Evolutionary conservation across 2,113 vertebrate species (phyloP).

Genomic region (Paratilapia polleni): DNA sequence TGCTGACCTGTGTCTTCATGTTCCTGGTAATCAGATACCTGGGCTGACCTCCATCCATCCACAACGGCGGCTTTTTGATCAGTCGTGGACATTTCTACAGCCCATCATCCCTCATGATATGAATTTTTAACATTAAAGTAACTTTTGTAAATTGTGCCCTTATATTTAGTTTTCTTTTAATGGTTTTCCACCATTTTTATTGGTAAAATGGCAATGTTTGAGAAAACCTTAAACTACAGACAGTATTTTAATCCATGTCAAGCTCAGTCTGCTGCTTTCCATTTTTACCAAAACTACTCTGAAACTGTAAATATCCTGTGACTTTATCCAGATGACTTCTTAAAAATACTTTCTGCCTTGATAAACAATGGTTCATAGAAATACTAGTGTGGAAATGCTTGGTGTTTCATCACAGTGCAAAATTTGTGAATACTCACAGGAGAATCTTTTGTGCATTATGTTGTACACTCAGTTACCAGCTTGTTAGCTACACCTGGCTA

Average conservation of each 20-base stretch:
- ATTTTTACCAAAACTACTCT: conserved; percentile 39
- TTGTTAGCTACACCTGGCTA: not conserved
- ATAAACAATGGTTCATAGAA: not conserved
- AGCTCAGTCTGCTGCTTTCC: conserved; percentile 1
- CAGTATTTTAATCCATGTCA: conserved; percentile 60
- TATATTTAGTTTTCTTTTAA: not conserved
- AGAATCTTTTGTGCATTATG: not conserved
- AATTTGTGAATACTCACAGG: not conserved
- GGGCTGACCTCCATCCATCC: conserved; percentile 79
- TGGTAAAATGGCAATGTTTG: conserved; percentile 6
- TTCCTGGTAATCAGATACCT: conserved; percentile 92
- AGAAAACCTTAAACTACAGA: not conserved
- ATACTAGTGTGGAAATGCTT: not conserved
- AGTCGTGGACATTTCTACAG: conserved; percentile 39
- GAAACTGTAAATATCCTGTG: conserved; percentile 37
- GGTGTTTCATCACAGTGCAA: not conserved
- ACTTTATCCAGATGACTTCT: not conserved
- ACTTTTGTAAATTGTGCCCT: conserved; percentile 34
- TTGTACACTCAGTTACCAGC: not conserved
- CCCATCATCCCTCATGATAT: conserved; percentile 52
- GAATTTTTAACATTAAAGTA: conserved; percentile 35
- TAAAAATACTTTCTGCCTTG: not conserved
- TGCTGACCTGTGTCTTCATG: conserved; percentile 91
- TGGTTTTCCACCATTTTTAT: not conserved
- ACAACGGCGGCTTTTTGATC: not conserved